Conservation (phyloP, 1,140 invertebrate genomes). For the Nebria ingens region DNA sequence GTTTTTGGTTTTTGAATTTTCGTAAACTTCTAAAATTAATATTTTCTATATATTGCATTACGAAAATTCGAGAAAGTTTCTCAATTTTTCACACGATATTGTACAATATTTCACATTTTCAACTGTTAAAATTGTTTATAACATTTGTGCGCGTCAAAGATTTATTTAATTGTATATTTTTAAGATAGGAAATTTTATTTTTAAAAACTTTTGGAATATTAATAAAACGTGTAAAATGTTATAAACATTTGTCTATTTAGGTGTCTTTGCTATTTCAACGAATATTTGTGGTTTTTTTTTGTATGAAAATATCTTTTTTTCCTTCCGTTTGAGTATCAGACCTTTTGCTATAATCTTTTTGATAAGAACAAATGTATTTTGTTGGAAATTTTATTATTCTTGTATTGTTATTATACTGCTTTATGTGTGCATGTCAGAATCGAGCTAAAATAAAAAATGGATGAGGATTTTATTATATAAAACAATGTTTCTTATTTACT, state of each 20-base stretch:
- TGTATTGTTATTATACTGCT: neutral
- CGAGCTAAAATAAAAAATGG: constrained; percentile 4
- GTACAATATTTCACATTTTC: too few relatives aligned
- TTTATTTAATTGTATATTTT: constrained; percentile 5
- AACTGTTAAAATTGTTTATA: too few relatives aligned
- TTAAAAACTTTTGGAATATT: neutral
- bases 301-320: neutral
- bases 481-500: too few relatives aligned
- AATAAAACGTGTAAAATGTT: neutral
- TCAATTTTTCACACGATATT: too few relatives aligned
- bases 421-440: neutral
- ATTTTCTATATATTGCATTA: too few relatives aligned
- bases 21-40: too few relatives aligned
- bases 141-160: too few relatives aligned
- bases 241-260: neutral
- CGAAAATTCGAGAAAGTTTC: too few relatives aligned
- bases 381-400: neutral
- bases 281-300: neutral
- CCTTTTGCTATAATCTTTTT: neutral
- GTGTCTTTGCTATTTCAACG: neutral
- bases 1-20: too few relatives aligned
- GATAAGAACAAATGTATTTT: neutral
- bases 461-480: constrained; percentile 5
- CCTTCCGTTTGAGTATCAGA: neutral
- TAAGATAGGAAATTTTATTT: neutral